Evolutionary conservation across 2,113 vertebrate species (phyloP), one percentile per base, ranked within the genome.

Genomic region (Pelmatolapia mariae): DNA sequence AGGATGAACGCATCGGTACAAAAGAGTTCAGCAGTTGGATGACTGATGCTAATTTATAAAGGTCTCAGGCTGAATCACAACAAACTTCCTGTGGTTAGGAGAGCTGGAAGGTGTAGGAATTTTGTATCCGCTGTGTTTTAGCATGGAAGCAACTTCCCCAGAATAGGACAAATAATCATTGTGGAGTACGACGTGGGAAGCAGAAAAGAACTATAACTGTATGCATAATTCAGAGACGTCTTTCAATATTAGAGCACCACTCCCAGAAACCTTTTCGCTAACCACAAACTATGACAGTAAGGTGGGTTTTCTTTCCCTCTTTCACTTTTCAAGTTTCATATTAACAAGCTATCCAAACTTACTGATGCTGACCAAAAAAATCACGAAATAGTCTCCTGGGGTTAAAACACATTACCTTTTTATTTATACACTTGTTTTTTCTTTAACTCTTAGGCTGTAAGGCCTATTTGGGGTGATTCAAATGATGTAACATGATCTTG

Each of bases 261-360:
- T 80, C 50, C 81, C 38, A 71, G 81, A 89, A 85, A 86, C 84
- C 78, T 66, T 56, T 91, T 93, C 57, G 52, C 85, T 90, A 94
- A 95, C 93, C 94, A 95, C 95, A 95, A 94, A 87, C 36, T n/a
- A 66, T 90, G 83, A 87, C 66, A 92, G 86, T 89, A 79, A 87
- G 88, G 36, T 86, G 79, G 86, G 43, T 94, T 94, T 89, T 86
- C 80, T 91, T 56, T 90, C 47, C 61, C 56, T 52, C 68, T 94
- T 92, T 94, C 89, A 93, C 87, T 94, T 94, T 89, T 94, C 86
- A 86, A 57, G 78, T 88, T 85, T 91, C 59, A 90, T 66, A 84
- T 54, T 50, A 84, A 52, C 45, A 78, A 43, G 13, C 7, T 53
- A 22, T 52, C 7, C 15, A 63, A 38, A 80, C 15, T 10, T 13